Evolutionary conservation across 2,888 invertebrate genomes (phyloP).

Genomic region (Sisyra terminalis): DNA sequence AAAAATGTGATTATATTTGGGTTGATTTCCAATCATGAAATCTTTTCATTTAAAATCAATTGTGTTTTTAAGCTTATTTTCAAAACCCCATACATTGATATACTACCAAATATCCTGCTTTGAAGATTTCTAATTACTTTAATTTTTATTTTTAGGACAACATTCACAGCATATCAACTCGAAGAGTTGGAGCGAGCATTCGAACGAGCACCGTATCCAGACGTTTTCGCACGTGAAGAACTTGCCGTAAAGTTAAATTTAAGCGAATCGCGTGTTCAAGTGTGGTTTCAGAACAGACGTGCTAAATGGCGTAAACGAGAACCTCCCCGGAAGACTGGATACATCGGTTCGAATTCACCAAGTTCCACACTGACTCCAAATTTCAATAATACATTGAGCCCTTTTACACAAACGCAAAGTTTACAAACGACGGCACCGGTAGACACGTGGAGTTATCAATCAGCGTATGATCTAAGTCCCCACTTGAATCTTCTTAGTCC

Average conservation of each 20-base stretch:
- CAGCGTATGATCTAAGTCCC: conserved; percentile 60
- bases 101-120: too few relatives aligned
- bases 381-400: conserved; percentile 36
- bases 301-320: conserved; percentile 92
- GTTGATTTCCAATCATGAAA: too few relatives aligned
- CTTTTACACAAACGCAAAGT: conserved; percentile 37
- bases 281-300: conserved; percentile 81
- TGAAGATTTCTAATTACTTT: too few relatives aligned
- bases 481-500: conserved; percentile 59
- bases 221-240: conserved; percentile 89
- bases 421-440: conserved; percentile 41
- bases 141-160: conserved; percentile 56
- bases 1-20: too few relatives aligned
- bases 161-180: conserved; percentile 87
- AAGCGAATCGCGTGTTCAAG: conserved; percentile 62
- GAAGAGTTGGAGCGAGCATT: conserved; percentile 89
- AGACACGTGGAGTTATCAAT: conserved; percentile 66
- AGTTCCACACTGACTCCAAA: conserved; percentile 35
- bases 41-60: too few relatives aligned
- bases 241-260: conserved; percentile 78
- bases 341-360: conserved; percentile 52
- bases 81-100: too few relatives aligned
- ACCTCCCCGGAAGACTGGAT: conserved; percentile 78
- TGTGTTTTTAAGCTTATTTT: too few relatives aligned
- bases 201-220: conserved; percentile 89